Evolutionary conservation across 2,113 vertebrate genomes (phyloP).

Genomic region (Clarias magur): DNA sequence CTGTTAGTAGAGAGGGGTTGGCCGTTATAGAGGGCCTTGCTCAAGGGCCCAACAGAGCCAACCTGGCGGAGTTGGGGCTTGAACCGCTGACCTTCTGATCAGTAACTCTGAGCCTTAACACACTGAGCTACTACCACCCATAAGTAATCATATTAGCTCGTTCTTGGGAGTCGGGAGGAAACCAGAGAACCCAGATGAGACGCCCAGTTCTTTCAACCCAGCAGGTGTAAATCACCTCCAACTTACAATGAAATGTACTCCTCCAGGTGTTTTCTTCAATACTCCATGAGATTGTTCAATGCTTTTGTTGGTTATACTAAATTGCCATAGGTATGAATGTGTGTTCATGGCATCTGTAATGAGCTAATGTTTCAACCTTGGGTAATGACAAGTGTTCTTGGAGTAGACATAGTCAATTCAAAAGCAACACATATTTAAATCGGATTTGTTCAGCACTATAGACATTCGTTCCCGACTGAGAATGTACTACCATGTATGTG

Average conservation of each 20-base stretch:
- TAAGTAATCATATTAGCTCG: too few species aligned
- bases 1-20: too few species aligned
- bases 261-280: background rate
- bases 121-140: too few species aligned
- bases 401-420: background rate
- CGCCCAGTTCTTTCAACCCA: background rate
- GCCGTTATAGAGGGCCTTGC: too few species aligned
- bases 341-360: background rate
- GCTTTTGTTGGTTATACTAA: background rate
- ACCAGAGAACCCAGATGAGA: too few species aligned
- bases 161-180: too few species aligned
- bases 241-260: background rate
- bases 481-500: background rate
- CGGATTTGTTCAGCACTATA: background rate
- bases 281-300: background rate
- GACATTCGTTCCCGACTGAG: background rate
- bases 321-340: background rate
- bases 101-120: too few species aligned
- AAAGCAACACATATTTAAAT: background rate
- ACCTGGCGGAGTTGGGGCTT: too few species aligned
- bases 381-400: background rate
- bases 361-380: background rate
- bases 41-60: too few species aligned
- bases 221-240: background rate
- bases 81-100: too few species aligned